Conservation (phyloP, 2,113 vertebrate species). For the Grantiella picta region DNA sequence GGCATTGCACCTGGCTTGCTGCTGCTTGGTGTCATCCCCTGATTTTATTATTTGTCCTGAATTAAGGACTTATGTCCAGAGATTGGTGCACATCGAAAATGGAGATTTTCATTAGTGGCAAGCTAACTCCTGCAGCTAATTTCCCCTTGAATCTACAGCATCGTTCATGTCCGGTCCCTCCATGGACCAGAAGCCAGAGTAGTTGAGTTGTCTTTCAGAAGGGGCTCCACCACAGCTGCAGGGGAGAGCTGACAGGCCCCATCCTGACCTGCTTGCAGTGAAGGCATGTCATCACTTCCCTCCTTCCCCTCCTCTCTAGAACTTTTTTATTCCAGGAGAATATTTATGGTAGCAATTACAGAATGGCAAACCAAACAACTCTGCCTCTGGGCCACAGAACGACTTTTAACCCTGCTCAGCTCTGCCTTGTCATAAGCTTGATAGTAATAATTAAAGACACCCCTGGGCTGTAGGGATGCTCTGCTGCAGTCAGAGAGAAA, state of each 20-base stretch:
- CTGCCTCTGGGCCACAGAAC: not conserved
- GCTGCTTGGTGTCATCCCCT: not conserved
- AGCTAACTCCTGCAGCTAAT: not conserved
- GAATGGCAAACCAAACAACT: not conserved
- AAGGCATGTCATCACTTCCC: not conserved
- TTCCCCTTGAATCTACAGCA: not conserved
- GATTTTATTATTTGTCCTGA: not conserved
- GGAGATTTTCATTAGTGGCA: not conserved
- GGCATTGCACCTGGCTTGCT: not conserved
- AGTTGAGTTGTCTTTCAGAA: not conserved
- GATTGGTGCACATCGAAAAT: not conserved
- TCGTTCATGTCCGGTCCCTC: not conserved
- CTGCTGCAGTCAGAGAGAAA: not conserved
- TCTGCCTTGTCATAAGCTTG: not conserved
- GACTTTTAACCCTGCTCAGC: not conserved
- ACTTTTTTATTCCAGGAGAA: not conserved
- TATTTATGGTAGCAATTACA: not conserved
- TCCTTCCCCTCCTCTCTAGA: not conserved
- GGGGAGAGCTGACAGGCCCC: not conserved
- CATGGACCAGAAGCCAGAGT: not conserved
- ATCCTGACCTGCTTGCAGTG: not conserved
- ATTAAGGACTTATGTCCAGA: not conserved
- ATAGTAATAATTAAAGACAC: not conserved
- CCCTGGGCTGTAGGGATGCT: not conserved
- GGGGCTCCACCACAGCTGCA: not conserved